Percentiles rank a stretch among this genome's conserved stretches.
These are phyloP conservation scores for Coptodon bakossiorum DNA, from an alignment of 2,113 vertebrate species.

Conservation along the genomic window DNA sequence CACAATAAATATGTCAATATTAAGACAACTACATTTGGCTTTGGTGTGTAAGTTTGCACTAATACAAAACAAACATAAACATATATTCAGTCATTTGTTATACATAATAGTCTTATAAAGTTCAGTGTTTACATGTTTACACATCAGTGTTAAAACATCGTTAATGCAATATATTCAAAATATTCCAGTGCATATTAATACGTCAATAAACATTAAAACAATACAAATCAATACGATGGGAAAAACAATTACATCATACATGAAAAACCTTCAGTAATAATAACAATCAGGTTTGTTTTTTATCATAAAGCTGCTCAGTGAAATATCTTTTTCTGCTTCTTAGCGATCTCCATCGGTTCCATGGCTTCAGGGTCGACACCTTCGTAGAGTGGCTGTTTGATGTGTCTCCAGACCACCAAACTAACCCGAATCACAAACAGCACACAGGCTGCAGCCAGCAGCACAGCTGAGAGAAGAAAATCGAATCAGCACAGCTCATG, in stretches of 20 bases:
- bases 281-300: neutral
- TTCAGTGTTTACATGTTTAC: neutral
- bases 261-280: neutral
- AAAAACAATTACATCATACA: neutral
- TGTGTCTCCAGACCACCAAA: constrained; percentile 65
- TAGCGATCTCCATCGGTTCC: constrained; percentile 36
- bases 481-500: neutral
- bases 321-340: constrained; percentile 54
- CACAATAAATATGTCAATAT: neutral
- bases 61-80: neutral
- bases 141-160: neutral
- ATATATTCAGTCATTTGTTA: neutral
- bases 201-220: neutral
- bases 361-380: neutral
- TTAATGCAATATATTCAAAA: neutral
- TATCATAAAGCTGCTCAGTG: neutral
- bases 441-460: constrained; percentile 37
- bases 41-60: neutral
- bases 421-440: constrained; percentile 45
- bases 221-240: neutral
- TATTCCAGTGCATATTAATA: neutral
- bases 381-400: constrained; percentile 53
- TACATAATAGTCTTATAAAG: neutral
- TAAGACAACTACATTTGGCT: neutral
- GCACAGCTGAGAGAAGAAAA: constrained; percentile 32